A percentile compares a stretch with the other conserved stretches of the same genome.
Conservation (phyloP, 2,113 vertebrate species). For the Pterocles gutturalis region DNA sequence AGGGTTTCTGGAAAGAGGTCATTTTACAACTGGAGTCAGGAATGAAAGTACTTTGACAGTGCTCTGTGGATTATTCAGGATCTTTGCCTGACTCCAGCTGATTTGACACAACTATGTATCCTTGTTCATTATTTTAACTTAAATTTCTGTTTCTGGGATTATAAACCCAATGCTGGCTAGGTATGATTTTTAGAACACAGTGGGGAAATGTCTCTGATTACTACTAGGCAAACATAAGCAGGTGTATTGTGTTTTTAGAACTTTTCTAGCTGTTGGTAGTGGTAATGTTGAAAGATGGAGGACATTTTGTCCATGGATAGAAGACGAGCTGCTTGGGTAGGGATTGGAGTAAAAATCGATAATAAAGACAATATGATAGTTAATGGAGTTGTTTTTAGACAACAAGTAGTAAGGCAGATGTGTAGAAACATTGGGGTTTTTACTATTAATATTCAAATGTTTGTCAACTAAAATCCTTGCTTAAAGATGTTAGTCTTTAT, state of each 20-base stretch:
- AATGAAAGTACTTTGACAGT: neutral
- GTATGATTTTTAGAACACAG: neutral
- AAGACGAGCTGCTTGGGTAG: neutral
- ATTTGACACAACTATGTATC: neutral
- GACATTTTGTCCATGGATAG: neutral
- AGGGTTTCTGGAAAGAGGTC: neutral
- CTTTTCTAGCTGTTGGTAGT: neutral
- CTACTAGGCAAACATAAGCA: neutral
- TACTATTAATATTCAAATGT: neutral
- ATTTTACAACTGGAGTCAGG: neutral
- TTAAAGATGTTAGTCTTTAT: neutral
- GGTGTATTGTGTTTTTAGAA: neutral
- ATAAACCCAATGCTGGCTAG: neutral
- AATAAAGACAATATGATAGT: neutral
- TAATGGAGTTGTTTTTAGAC: neutral
- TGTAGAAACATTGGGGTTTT: neutral
- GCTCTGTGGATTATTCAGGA: neutral
- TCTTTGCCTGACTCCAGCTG: neutral
- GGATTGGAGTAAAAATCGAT: neutral
- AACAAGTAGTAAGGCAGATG: neutral
- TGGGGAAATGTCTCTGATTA: neutral
- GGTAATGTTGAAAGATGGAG: neutral
- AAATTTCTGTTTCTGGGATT: neutral
- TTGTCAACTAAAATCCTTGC: neutral
- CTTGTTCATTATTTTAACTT: neutral